Evolutionary conservation across 2,888 invertebrate species (phyloP).

Genomic region (Nomada ferruginata): DNA sequence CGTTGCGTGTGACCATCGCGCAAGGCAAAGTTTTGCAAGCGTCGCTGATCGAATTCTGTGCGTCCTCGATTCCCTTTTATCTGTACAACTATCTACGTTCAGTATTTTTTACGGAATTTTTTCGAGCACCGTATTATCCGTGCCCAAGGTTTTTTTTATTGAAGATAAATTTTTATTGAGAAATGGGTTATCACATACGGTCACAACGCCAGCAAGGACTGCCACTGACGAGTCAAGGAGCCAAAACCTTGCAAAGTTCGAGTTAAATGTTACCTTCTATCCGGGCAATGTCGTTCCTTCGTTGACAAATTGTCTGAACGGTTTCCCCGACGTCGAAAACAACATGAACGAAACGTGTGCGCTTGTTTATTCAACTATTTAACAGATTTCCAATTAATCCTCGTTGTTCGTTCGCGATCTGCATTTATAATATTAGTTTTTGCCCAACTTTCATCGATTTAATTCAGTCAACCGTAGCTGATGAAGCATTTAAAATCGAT

Average conservation of each 20-base stretch:
- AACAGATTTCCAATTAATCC: no score
- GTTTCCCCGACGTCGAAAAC: constrained; percentile 25
- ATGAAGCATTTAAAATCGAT: not conserved
- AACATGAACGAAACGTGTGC: not conserved
- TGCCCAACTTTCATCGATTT: not conserved
- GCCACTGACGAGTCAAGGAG: constrained; percentile 58
- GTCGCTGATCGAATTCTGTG: not conserved
- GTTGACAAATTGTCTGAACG: constrained; percentile 26
- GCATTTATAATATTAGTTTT: not conserved
- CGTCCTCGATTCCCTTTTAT: constrained; percentile 10
- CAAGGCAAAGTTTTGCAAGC: constrained; percentile 9
- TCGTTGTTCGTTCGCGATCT: not conserved
- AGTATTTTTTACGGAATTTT: constrained; percentile 27
- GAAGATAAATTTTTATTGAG: constrained; percentile 37
- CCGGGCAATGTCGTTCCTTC: constrained; percentile 16
- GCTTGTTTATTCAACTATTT: no score
- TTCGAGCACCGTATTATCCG: constrained; percentile 30
- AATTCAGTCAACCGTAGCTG: no score
- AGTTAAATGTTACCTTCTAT: constrained; percentile 25
- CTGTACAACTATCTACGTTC: constrained; percentile 3
- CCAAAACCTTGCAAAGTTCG: constrained; percentile 62
- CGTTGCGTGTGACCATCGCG: no score
- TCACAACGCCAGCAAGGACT: constrained; percentile 47
- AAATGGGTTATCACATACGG: constrained; percentile 59
- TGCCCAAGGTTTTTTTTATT: constrained; percentile 1